Evolutionary conservation across 1,140 invertebrate genomes (phyloP).

Genomic region (Teleogryllus occipitalis): DNA sequence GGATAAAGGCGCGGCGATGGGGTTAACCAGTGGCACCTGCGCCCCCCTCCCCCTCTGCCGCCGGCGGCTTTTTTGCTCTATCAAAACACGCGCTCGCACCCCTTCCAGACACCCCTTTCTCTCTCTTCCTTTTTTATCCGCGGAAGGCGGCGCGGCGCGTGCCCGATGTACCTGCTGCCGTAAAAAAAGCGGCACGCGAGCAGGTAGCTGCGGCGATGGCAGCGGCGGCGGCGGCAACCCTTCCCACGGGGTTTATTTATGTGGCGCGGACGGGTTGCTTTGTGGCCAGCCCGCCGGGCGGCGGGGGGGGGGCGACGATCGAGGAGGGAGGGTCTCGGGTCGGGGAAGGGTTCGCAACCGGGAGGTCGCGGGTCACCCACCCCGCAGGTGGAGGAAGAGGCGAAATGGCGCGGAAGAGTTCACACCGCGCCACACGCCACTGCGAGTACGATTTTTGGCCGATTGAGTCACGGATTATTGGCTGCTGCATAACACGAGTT

Average conservation of each 20-base stretch:
- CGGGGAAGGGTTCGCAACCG: no score
- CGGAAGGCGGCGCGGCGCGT: not conserved
- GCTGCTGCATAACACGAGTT: no score
- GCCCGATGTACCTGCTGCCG: not conserved
- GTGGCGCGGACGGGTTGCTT: not conserved
- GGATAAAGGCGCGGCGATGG: not conserved
- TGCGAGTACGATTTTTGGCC: no score
- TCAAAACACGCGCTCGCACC: not conserved
- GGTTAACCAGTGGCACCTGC: not conserved
- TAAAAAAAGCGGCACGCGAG: not conserved
- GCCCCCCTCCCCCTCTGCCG: not conserved
- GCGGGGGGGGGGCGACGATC: no score
- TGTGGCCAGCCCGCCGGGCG: no score
- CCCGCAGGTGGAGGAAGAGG: no score
- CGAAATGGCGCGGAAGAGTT: no score
- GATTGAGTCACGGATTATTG: no score
- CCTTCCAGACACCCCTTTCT: not conserved
- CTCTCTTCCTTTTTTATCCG: not conserved
- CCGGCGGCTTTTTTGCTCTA: not conserved
- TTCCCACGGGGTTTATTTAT: not conserved
- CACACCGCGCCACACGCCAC: no score
- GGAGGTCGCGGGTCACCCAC: no score
- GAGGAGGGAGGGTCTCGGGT: no score
- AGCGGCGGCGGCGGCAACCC: not conserved
- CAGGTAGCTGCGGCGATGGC: not conserved